Conservation (phyloP, 2,888 invertebrate genomes). For the Parasteatoda lunata region DNA sequence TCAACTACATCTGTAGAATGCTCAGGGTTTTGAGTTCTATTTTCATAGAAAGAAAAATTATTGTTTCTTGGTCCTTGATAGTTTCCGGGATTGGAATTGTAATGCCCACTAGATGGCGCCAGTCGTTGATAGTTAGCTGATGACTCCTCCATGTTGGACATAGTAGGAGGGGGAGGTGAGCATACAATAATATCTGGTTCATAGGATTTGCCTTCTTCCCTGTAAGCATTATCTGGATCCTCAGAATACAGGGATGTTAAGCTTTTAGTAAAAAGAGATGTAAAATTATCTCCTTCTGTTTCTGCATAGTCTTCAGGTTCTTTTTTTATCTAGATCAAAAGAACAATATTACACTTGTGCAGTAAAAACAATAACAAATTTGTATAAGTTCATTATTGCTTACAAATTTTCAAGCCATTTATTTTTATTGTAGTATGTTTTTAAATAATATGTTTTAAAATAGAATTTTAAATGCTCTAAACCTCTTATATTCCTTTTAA, state of each 20-base stretch:
- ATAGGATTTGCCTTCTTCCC: conserved; percentile 25
- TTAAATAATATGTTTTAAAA: background rate
- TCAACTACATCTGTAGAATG: conserved; percentile 21
- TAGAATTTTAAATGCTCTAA: too few species aligned
- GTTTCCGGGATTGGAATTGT: background rate
- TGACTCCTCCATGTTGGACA: conserved; percentile 11
- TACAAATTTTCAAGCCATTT: too few species aligned
- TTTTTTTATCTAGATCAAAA: conserved; percentile 28
- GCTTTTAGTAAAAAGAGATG: conserved; percentile 59
- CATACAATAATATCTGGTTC: conserved; percentile 15
- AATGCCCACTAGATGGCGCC: conserved; percentile 5
- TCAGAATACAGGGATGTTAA: conserved; percentile 52
- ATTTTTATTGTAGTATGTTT: too few species aligned
- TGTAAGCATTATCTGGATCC: conserved; percentile 45
- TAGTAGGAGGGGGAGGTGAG: background rate
- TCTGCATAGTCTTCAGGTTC: conserved; percentile 49
- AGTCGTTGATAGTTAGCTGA: conserved; percentile 24
- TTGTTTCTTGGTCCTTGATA: conserved; percentile 24
- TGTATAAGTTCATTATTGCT: too few species aligned
- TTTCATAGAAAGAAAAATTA: conserved; percentile 38
- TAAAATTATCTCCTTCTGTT: conserved; percentile 51
- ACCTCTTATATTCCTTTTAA: too few species aligned
- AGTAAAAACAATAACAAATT: too few species aligned
- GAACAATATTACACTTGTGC: background rate
- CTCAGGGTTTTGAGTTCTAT: conserved; percentile 29